Conservation (phyloP, 1,140 invertebrate genomes). For the Formica selysi region DNA sequence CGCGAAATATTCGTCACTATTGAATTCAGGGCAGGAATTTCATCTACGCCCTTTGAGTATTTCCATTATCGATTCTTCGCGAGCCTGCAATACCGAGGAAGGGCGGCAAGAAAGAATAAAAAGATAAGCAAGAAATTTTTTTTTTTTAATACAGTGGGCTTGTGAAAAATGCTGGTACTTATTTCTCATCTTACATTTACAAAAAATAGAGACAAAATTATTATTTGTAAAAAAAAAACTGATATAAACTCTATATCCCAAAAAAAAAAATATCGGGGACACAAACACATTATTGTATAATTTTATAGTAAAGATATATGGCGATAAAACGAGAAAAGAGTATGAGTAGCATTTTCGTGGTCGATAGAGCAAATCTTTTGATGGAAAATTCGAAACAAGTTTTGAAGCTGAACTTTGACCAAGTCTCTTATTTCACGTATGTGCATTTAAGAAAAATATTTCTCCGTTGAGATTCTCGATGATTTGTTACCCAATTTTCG, state of each 20-base stretch:
- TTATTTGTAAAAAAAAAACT: neutral
- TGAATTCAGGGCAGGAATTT: slow-evolving; percentile 52
- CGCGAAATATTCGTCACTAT: slow-evolving; percentile 54
- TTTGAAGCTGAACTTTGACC: neutral
- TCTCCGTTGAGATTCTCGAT: slow-evolving; percentile 22
- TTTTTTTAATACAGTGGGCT: slow-evolving; percentile 13
- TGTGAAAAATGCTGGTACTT: slow-evolving; percentile 25
- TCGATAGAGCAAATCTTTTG: slow-evolving; percentile 14
- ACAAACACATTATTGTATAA: neutral
- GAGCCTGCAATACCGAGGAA: slow-evolving; percentile 37
- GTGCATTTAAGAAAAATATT: slow-evolving; percentile 42
- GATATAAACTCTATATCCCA: neutral
- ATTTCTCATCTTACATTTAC: slow-evolving; percentile 14
- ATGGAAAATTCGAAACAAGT: neutral
- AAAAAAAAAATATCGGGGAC: slow-evolving; percentile 6
- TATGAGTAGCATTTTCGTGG: neutral
- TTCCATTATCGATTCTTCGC: slow-evolving; percentile 53
- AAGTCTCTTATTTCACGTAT: slow-evolving; percentile 30
- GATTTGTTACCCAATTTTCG: slow-evolving; percentile 17
- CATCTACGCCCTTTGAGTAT: slow-evolving; percentile 53
- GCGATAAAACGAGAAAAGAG: slow-evolving; percentile 22
- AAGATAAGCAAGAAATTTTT: slow-evolving; percentile 18
- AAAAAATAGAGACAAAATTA: slow-evolving; percentile 1
- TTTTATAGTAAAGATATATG: slow-evolving; percentile 19
- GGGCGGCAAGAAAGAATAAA: slow-evolving; percentile 13